These are phyloP conservation scores for Schlechtendalia chinensis DNA, from an alignment of 1,140 invertebrate species.

Conservation along the genomic window DNA sequence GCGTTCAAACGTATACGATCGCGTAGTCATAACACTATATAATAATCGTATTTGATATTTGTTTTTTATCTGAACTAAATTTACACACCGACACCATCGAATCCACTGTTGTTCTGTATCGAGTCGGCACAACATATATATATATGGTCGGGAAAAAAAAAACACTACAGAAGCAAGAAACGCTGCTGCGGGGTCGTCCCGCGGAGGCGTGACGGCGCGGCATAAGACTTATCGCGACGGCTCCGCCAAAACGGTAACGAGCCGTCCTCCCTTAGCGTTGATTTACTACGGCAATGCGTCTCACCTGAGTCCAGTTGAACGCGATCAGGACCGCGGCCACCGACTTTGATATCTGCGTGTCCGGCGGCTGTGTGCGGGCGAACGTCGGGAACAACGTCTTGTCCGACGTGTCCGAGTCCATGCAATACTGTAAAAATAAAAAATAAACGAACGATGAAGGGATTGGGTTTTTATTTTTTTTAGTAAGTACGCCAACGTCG, in stretches of 20 bases:
- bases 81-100: no score
- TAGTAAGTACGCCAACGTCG: no score
- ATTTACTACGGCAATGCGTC: not conserved
- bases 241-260: not conserved
- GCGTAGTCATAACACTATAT: no score
- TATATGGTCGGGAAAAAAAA: not conserved
- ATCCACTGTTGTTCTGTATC: no score
- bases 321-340: conserved; percentile 74
- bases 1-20: no score
- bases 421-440: conserved; percentile 70
- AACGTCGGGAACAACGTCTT: conserved; percentile 89
- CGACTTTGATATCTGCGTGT: conserved; percentile 87
- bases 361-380: conserved; percentile 85
- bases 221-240: no score
- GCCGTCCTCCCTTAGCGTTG: not conserved
- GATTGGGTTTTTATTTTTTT: no score
- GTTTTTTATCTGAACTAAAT: no score
- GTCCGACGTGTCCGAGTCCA: conserved; percentile 79
- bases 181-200: not conserved
- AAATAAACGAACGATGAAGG: no score
- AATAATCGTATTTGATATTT: no score
- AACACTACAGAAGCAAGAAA: not conserved
- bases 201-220: not conserved
- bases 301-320: conserved; percentile 80
- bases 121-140: no score